Percentiles rank a stretch among this genome's conserved stretches.
Evolutionary conservation across 2,113 vertebrate genomes (phyloP).

Genomic region (Dasyornis broadbenti): DNA sequence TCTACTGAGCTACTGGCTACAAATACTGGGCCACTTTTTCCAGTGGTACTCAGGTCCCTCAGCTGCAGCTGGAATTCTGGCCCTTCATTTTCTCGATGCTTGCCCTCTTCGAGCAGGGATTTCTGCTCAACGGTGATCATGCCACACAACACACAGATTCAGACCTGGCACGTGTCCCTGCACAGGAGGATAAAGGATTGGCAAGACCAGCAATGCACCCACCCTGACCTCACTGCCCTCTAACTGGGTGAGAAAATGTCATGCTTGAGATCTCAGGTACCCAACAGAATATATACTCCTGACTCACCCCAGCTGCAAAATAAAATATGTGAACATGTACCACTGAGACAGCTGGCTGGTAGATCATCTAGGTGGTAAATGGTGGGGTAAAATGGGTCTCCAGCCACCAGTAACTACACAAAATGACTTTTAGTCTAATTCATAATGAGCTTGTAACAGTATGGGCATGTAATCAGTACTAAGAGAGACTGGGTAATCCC

Average conservation of each 20-base stretch:
- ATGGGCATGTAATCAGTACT: fast-evolving
- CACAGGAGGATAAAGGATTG: not conserved
- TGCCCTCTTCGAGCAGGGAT: fast-evolving
- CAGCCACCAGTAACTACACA: not conserved
- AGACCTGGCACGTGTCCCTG: fast-evolving
- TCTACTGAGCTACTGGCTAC: not conserved
- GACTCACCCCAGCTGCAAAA: not conserved
- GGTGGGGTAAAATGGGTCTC: not conserved
- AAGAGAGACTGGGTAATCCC: not conserved
- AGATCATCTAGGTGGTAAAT: not conserved
- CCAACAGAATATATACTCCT: fast-evolving
- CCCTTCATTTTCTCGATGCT: fast-evolving
- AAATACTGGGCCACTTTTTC: not conserved
- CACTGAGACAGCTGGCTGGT: not conserved
- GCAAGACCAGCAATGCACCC: fast-evolving
- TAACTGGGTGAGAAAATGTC: not conserved
- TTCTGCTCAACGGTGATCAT: fast-evolving
- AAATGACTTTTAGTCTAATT: not conserved
- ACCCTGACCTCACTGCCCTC: not conserved
- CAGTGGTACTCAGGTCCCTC: not conserved
- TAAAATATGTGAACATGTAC: fast-evolving
- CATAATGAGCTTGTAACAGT: not conserved
- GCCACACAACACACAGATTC: fast-evolving
- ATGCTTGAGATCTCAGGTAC: not conserved
- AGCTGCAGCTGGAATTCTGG: not conserved